phyloP scores from a whole-genome alignment of 2,797 vertebrate genomes.

The Oreortyx pictus region DNA sequence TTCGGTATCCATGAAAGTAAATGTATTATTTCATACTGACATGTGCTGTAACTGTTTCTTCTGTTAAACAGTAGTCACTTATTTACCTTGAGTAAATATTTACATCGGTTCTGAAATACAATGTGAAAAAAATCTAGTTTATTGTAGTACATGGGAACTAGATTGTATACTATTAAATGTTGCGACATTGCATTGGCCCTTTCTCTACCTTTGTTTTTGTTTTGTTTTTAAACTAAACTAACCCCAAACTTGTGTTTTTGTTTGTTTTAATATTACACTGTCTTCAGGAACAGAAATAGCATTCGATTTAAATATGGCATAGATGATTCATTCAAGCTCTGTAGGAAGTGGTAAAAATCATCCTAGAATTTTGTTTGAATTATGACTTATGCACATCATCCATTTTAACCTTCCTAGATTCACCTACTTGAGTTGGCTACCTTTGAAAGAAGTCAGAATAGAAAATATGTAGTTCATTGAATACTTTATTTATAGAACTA shows the following conservation, averaged over 20 bases:
- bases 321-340: background rate
- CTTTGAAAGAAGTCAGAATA: background rate
- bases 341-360: conserved; percentile 18
- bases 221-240: background rate
- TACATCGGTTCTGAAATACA: background rate
- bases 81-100: background rate
- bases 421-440: conserved; percentile 23
- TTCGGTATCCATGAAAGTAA: background rate
- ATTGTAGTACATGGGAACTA: background rate
- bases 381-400: background rate
- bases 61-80: background rate
- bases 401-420: conserved; percentile 4
- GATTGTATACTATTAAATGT: background rate
- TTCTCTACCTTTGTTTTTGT: background rate
- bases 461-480: conserved; percentile 44
- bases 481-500: conserved; percentile 24
- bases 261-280: background rate
- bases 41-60: background rate
- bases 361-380: background rate
- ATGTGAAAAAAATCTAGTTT: background rate
- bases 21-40: background rate
- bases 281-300: background rate
- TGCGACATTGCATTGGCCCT: background rate
- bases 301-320: background rate
- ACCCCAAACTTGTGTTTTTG: background rate